Conservation (phyloP, 2,888 invertebrate genomes). For the Lacanobia wlatinum region DNA sequence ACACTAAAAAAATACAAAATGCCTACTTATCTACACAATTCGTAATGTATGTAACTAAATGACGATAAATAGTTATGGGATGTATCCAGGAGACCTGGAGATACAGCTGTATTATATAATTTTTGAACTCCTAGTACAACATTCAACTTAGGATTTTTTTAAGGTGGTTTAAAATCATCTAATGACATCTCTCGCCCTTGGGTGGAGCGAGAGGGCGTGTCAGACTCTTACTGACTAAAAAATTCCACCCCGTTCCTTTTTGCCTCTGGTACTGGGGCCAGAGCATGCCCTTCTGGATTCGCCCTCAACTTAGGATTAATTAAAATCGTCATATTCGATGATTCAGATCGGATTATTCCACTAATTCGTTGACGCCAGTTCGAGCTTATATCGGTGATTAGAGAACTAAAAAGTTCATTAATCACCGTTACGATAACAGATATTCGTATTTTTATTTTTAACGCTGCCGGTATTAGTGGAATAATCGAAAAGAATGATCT, state of each 20-base stretch:
- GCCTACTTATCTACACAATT: background rate
- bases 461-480: too few species aligned
- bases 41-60: background rate
- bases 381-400: conserved; percentile 2
- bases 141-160: too few species aligned
- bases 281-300: too few species aligned
- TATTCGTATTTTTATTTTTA: too few species aligned
- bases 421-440: too few species aligned
- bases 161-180: too few species aligned
- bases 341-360: conserved; percentile 6
- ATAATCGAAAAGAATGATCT: background rate
- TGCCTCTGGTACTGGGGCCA: background rate
- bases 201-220: too few species aligned
- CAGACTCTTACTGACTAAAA: background rate
- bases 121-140: background rate
- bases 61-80: background rate
- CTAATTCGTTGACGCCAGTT: conserved; percentile 8
- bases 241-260: conserved; percentile 3
- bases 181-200: too few species aligned
- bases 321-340: conserved; percentile 8
- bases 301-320: conserved; percentile 2
- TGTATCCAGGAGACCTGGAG: conserved; percentile 9
- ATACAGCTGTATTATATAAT: conserved; percentile 11
- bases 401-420: too few species aligned
- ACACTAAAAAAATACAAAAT: too few species aligned